Base-by-base conservation (phyloP, 1,140 invertebrate species). In the Drosophila arawakana region DNA sequence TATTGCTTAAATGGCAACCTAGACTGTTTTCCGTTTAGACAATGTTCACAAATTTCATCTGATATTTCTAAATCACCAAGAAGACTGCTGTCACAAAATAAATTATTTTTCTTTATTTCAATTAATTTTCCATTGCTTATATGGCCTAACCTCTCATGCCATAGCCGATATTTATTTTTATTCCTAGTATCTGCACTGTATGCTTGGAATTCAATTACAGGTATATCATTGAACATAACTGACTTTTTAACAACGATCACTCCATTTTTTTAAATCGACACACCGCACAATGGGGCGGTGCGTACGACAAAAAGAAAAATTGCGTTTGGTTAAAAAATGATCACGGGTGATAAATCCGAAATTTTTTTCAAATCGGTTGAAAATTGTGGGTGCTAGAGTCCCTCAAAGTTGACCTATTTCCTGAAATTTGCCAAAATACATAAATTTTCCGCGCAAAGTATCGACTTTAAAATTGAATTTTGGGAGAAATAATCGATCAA, bases 141-240 rank as follows among this genome's bases (percentile, higher is more conserved):
- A 52, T 52, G 30, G 11, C 46, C 47, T 10, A 50, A 50, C 18
- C 18, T 9, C 47, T 50, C 47, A 50, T 62, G 60, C 60, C 46
- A 62, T 62, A 74, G 50, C 9, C 46, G 25, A 75, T 54, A 73
- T 46, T 61, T 57, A 46, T 59, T 71, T 54, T 76, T 41, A 10
- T 65, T 37, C 10, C n/a, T 13, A 11, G 25, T 34, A 49, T 47
- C 57, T 58, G 15, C 21, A 44, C 11, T 13, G 52, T 59, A 55
- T 3, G 71, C 49, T 39, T 57, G 8, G 15, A 57, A 41, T 11
- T 43, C 11, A n/a, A 57, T 25, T 18, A 57, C 43, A 37, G 44
- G 44, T 15, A 18, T 44, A 44, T 44, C 13, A 13, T 13, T 44
- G 7, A 13, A 15, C 43, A n/a, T 11, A 44, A 13, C 43, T 44